Base-by-base conservation (phyloP, 2,888 invertebrate species). In the Elegia similella region DNA sequence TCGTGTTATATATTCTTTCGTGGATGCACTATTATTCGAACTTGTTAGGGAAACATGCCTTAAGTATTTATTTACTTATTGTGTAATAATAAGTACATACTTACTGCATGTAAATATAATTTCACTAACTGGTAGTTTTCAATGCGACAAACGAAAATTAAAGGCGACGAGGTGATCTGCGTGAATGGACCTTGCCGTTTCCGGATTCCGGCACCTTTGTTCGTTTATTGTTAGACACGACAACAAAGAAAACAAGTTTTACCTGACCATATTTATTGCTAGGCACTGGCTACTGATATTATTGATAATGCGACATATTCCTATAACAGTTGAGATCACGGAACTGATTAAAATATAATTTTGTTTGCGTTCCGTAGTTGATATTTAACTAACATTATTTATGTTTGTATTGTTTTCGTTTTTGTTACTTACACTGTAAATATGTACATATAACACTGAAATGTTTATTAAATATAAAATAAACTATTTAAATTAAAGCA, bases 401-500 rank as follows among this genome's bases (percentile, higher is more conserved):
- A 62, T 17, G 63, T 68, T 65, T 66, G 67, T 58, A 61, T 67
- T 32, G 34, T 50, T 50, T 50, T 15, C 34, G 32, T 48, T 50
- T 50, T 6, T 16, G 34, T 50, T 23, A 32, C 30, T 50, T 23
- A 32, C 30, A 15, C 15, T 32, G 15, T 48, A 34, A 32, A 7
- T 15, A 2, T 34, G 50, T 50, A 50, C 8, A 50, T 50, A 34
- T 34, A 6, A 34, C 34, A 38, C 32, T 48, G 23, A 47, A 13
- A 47, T 13, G 47, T 50, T 50, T 6, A 16, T 34, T 46, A 12
- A 12, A 6, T 46, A 46, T 12, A 63, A 64, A 62, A 43, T 64
- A 67, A 65, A 65, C 60, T 62, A 67, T 63, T 66, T 60, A 64
- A 56, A 48, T 61, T 61, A 58, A 64, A 57, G 54, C 62, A 64